Evolutionary conservation across 2,888 invertebrate species (phyloP).

Genomic region (Trypoxylon attenuatum): DNA sequence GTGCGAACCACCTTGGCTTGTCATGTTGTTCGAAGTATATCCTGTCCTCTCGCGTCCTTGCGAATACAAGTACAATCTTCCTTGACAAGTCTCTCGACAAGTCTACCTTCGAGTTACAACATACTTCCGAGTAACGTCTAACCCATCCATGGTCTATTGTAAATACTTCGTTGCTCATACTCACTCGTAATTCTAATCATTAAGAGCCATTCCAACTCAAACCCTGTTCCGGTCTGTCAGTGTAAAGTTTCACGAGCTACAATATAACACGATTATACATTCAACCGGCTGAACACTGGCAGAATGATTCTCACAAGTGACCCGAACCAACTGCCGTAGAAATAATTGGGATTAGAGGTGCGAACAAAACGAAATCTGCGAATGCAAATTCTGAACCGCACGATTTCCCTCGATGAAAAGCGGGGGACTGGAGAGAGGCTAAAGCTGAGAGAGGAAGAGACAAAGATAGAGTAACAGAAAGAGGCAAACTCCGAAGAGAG

Average conservation of each 20-base stretch:
- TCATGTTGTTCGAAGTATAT: slow-evolving; percentile 30
- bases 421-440: slow-evolving; percentile 15
- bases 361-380: slow-evolving; percentile 63
- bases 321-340: slow-evolving; percentile 35
- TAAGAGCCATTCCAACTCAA: neutral
- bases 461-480: no score
- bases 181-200: no score
- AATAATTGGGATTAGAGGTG: slow-evolving; percentile 52
- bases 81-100: neutral
- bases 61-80: slow-evolving; percentile 26
- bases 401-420: slow-evolving; percentile 65
- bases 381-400: slow-evolving; percentile 70
- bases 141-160: neutral
- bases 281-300: no score
- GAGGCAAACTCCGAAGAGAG: no score
- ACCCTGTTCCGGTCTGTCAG: neutral
- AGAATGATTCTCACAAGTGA: slow-evolving; percentile 46
- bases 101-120: no score
- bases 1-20: slow-evolving; percentile 23
- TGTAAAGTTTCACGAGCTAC: neutral
- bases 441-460: neutral
- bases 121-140: no score
- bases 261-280: no score
- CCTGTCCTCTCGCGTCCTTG: slow-evolving; percentile 31
- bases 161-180: neutral